These are phyloP conservation scores for Epinephelus awoara DNA, from an alignment of 2,797 vertebrate species.

Conservation along the genomic window DNA sequence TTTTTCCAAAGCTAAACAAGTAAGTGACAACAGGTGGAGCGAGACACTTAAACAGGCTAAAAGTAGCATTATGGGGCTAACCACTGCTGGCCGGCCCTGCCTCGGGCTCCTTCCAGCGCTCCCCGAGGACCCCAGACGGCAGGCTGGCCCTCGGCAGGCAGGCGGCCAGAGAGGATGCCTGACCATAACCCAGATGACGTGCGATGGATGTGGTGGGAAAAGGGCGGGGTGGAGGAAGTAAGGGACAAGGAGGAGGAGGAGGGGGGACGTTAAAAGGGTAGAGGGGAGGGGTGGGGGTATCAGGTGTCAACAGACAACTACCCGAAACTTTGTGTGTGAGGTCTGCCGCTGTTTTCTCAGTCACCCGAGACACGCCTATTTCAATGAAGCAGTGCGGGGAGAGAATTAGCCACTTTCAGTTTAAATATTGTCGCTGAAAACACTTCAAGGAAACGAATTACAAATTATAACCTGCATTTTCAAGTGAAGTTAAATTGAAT, in stretches of 20 bases:
- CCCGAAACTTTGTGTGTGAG: constrained; percentile 77
- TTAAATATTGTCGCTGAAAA: constrained; percentile 36
- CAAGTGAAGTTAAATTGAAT: background rate
- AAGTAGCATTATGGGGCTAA: constrained; percentile 70
- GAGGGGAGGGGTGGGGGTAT: constrained; percentile 61
- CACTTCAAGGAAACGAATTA: background rate
- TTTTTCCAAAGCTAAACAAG: constrained; percentile 62
- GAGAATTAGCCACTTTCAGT: constrained; percentile 62
- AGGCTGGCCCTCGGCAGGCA: constrained; percentile 70
- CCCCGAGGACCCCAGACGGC: constrained; percentile 80
- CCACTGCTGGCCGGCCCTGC: constrained; percentile 59
- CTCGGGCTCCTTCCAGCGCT: constrained; percentile 66
- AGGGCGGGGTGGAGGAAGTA: constrained; percentile 60
- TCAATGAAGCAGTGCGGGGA: constrained; percentile 44
- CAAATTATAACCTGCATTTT: constrained; percentile 7
- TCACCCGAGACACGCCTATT: constrained; percentile 68
- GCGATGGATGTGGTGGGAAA: constrained; percentile 68
- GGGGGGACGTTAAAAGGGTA: constrained; percentile 69
- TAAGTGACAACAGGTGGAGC: constrained; percentile 79
- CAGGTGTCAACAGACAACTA: constrained; percentile 79
- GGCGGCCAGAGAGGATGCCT: constrained; percentile 73
- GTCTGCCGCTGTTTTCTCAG: constrained; percentile 62
- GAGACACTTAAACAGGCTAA: constrained; percentile 77
- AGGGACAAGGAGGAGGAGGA: constrained; percentile 19
- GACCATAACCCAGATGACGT: constrained; percentile 81